phyloP scores from a whole-genome alignment of 37 sponge, comb jelly and placozoan species.

The Amphimedon queenslandica region DNA sequence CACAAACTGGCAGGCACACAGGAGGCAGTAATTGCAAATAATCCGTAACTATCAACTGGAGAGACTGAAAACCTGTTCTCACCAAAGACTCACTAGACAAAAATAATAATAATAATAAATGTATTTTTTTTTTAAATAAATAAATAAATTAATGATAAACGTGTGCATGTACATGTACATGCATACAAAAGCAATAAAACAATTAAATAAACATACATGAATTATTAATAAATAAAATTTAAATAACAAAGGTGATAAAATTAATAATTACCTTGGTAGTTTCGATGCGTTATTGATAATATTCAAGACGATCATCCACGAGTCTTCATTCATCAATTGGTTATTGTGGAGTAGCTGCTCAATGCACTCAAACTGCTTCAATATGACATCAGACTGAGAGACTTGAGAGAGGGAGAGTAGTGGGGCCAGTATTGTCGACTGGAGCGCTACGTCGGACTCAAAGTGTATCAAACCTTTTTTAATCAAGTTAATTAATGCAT shows the following conservation, averaged over 20 bases:
- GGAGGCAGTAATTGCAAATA: constrained; percentile 73
- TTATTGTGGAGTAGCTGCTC: constrained; percentile 56
- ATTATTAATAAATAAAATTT: too few relatives aligned
- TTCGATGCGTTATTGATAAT: constrained; percentile 37
- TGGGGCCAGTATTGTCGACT: constrained; percentile 44
- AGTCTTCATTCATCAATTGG: constrained; percentile 31
- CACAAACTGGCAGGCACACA: constrained; percentile 62
- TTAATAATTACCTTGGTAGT: constrained; percentile 33
- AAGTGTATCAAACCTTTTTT: constrained; percentile 18
- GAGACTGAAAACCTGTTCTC: constrained; percentile 77
- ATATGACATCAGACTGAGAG: constrained; percentile 52
- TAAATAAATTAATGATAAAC: too few relatives aligned
- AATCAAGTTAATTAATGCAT: constrained; percentile 45
- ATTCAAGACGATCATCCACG: constrained; percentile 43
- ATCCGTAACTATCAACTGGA: constrained; percentile 89
- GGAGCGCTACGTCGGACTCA: neutral
- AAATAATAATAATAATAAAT: too few relatives aligned
- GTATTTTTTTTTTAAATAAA: too few relatives aligned
- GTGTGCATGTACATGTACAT: too few relatives aligned
- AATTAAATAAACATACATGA: too few relatives aligned
- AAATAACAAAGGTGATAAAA: too few relatives aligned
- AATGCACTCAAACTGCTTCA: constrained; percentile 77
- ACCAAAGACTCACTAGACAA: constrained; percentile 57
- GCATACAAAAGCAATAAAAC: too few relatives aligned
- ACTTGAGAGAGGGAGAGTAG: constrained; percentile 29